phyloP scores from a whole-genome alignment of 2,113 vertebrate genomes.

The Manacus vitellinus region DNA sequence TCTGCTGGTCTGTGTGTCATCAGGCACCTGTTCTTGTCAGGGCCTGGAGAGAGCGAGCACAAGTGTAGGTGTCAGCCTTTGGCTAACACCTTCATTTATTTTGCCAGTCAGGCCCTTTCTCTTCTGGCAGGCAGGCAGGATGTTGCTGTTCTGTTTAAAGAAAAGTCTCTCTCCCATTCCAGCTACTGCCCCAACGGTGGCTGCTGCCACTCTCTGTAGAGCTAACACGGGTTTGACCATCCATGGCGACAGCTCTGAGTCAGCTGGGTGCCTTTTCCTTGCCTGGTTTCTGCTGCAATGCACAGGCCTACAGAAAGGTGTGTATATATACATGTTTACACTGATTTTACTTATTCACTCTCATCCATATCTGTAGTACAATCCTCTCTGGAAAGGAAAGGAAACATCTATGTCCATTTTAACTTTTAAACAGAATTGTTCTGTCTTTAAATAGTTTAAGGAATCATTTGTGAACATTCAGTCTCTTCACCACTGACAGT shows the following conservation, averaged over 20 bases:
- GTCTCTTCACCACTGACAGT: not conserved
- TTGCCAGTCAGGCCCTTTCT: not conserved
- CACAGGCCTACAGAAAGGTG: not conserved
- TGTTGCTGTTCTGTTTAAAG: not conserved
- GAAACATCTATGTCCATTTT: not conserved
- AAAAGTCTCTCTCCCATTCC: not conserved
- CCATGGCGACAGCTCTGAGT: not conserved
- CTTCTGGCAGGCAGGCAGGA: not conserved
- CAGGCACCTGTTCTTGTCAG: not conserved
- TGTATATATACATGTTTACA: rapidly evolving
- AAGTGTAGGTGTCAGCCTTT: not conserved
- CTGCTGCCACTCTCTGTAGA: not conserved
- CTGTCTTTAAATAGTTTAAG: not conserved
- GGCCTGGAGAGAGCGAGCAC: not conserved
- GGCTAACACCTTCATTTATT: not conserved
- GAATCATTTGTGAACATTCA: not conserved
- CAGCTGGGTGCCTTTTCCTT: not conserved
- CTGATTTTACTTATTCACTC: not conserved
- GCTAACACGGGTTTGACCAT: not conserved
- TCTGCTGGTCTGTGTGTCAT: not conserved
- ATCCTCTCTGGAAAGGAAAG: not conserved
- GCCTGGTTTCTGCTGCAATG: not conserved
- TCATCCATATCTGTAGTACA: rapidly evolving
- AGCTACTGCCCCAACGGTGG: rapidly evolving
- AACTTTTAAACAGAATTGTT: not conserved